Percentiles rank a stretch among this genome's conserved stretches.
These are phyloP conservation scores for Todiramphus chloris DNA, from an alignment of 2,113 vertebrate genomes.

Conservation along the genomic window DNA sequence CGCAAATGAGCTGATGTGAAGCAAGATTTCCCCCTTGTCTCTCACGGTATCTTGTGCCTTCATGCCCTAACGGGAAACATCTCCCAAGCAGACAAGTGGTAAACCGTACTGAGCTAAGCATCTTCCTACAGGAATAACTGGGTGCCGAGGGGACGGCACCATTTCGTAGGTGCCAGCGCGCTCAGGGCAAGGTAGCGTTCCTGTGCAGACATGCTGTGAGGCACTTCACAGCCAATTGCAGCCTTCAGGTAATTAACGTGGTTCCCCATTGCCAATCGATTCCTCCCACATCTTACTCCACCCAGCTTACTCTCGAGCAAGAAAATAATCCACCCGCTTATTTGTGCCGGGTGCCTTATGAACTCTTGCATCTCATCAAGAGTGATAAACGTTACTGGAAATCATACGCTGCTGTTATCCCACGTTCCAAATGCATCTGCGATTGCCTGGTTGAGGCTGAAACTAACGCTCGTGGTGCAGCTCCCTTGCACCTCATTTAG, in stretches of 20 bases:
- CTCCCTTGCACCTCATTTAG: not conserved
- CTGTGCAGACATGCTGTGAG: conserved; percentile 23
- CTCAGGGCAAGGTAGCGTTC: not conserved
- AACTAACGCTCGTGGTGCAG: not conserved
- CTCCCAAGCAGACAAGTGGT: not conserved
- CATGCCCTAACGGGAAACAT: not conserved
- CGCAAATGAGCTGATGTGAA: not conserved
- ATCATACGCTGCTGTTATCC: not conserved
- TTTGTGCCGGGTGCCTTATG: not conserved
- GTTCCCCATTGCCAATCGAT: conserved; percentile 27
- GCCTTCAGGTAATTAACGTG: not conserved
- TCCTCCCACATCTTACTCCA: conserved; percentile 39
- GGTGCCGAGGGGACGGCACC: not conserved
- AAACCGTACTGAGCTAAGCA: not conserved
- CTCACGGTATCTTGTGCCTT: not conserved
- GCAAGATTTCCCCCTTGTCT: not conserved
- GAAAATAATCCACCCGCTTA: not conserved
- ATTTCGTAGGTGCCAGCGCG: rapidly evolving
- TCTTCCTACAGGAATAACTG: not conserved
- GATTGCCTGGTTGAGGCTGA: not conserved
- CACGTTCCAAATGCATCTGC: not conserved
- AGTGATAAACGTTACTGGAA: not conserved
- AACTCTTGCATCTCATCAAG: not conserved
- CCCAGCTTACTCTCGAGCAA: not conserved
- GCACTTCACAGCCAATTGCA: not conserved